Evolutionary conservation across 37 sponge, comb jelly and placozoan genomes (phyloP).

Genomic region (Dysidea cf. avara): DNA sequence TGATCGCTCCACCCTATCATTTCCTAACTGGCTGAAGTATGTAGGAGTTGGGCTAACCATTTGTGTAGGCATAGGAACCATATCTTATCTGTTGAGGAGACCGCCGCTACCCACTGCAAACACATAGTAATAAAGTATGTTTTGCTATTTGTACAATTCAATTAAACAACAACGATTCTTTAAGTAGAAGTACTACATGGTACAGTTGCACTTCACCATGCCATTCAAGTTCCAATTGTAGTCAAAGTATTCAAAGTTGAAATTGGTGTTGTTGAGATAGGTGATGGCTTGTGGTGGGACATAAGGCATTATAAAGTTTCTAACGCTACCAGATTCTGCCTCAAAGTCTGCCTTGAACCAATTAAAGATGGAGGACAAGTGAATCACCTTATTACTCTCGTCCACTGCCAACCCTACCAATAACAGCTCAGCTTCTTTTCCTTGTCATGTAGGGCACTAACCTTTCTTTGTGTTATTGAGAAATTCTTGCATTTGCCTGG

Average conservation of each 20-base stretch:
- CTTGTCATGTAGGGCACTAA: not conserved
- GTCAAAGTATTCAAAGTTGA: slow-evolving; percentile 44
- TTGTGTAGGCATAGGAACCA: slow-evolving; percentile 41
- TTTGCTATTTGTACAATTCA: no score
- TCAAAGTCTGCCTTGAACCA: slow-evolving; percentile 68
- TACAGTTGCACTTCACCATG: slow-evolving; percentile 55
- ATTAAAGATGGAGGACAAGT: slow-evolving; percentile 59
- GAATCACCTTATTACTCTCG: slow-evolving; percentile 19
- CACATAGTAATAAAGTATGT: no score
- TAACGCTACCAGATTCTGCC: slow-evolving; percentile 37
- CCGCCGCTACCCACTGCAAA: no score
- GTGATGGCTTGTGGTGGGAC: slow-evolving; percentile 24
- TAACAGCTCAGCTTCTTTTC: not conserved
- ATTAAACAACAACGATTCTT: not conserved
- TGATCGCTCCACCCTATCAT: no score
- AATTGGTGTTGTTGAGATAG: slow-evolving; percentile 15
- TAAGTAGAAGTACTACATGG: not conserved
- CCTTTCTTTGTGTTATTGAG: slow-evolving; percentile 71
- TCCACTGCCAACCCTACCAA: slow-evolving; percentile 31
- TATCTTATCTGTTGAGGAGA: slow-evolving; percentile 28
- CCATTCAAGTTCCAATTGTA: slow-evolving; percentile 76
- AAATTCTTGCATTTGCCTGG: slow-evolving; percentile 56
- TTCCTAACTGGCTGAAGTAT: slow-evolving; percentile 68
- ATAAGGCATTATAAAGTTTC: slow-evolving; percentile 55
- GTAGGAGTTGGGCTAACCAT: slow-evolving; percentile 50